phyloP scores from a whole-genome alignment of 1,140 invertebrate species.

The Acromyrmex echinatior region DNA sequence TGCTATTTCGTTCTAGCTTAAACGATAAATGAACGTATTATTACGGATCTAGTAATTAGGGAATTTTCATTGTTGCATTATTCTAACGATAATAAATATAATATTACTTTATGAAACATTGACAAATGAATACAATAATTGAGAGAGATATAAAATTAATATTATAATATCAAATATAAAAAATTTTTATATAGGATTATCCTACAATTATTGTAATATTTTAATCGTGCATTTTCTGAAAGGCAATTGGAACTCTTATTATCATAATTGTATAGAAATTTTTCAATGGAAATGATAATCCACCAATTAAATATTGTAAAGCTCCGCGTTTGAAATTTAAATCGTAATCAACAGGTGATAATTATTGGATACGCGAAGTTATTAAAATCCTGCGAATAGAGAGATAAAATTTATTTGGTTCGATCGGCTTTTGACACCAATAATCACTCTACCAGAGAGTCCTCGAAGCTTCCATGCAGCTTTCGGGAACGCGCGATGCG shows the following conservation, averaged over 20 bases:
- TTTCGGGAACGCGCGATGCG: conserved; percentile 56
- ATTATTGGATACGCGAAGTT: conserved; percentile 37
- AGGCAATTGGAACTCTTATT: background rate
- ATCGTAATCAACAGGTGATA: conserved; percentile 58
- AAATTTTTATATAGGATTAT: background rate
- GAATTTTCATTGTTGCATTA: background rate
- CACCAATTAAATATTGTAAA: background rate
- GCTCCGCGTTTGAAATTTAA: background rate
- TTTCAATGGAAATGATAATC: background rate
- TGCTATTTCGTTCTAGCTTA: conserved; percentile 18
- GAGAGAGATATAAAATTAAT: background rate
- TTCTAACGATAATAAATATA: background rate
- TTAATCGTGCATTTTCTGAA: background rate
- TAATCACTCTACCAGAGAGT: conserved; percentile 28
- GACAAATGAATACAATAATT: background rate
- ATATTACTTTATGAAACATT: background rate
- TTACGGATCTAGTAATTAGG: background rate
- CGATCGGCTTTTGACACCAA: conserved; percentile 53
- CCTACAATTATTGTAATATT: background rate
- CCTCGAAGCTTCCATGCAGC: conserved; percentile 40
- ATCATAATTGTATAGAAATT: background rate
- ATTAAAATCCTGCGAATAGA: conserved; percentile 39
- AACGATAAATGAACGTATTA: background rate
- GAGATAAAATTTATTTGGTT: conserved; percentile 57
- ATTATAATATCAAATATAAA: background rate